Evolutionary conservation across 2,113 vertebrate species (phyloP).

Genomic region (Tretioscincus oriximinensis): DNA sequence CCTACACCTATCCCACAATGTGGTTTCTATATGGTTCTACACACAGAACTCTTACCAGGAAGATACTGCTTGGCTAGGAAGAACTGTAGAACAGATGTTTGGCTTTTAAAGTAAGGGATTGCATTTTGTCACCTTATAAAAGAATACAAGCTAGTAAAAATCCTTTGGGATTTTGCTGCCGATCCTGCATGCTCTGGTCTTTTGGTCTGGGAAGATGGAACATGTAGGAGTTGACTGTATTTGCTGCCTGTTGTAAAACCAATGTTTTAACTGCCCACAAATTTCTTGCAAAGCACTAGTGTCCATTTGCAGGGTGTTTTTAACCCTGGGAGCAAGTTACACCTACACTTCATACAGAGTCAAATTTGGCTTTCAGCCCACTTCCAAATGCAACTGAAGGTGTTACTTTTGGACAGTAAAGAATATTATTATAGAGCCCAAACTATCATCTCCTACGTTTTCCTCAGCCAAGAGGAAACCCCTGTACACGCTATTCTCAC

Average conservation of each 20-base stretch:
- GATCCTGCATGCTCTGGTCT: not conserved
- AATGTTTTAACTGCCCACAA: not conserved
- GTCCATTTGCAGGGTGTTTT: not conserved
- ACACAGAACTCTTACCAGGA: not conserved
- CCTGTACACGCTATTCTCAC: not conserved
- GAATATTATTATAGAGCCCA: not conserved
- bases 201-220: not conserved
- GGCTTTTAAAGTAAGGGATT: conserved; percentile 1
- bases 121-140: conserved; percentile 10
- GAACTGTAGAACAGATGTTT: not conserved
- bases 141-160: not conserved
- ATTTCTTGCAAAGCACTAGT: not conserved
- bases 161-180: not conserved
- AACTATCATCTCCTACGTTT: not conserved
- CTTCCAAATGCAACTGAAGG: not conserved
- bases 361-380: not conserved
- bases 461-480: not conserved
- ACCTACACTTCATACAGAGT: not conserved
- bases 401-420: conserved; percentile 11
- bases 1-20: too few species aligned
- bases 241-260: too few species aligned
- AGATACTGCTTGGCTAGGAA: not conserved
- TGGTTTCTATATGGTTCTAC: not conserved
- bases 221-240: not conserved
- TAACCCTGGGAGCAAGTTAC: not conserved